Percentiles rank a stretch among this genome's conserved stretches.
Conservation (phyloP, 2,797 vertebrate genomes). For the Dendrocincla tyrannina region DNA sequence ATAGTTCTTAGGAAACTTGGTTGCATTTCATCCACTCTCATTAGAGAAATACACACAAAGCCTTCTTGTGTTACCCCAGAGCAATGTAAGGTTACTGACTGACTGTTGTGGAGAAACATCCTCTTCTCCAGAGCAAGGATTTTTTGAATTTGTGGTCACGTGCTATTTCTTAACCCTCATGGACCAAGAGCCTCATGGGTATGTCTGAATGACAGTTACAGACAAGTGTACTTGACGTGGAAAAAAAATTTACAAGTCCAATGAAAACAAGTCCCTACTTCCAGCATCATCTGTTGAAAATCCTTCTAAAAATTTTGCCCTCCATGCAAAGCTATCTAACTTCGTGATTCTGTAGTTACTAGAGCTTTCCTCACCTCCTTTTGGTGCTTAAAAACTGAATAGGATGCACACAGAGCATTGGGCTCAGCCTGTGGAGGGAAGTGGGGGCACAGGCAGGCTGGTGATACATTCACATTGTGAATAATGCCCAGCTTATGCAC, state of each 20-base stretch:
- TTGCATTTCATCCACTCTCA: neutral
- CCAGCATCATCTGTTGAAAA: neutral
- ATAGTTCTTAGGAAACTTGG: neutral
- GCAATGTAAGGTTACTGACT: neutral
- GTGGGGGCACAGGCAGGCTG: neutral
- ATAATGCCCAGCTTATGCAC: neutral
- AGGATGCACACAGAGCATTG: neutral
- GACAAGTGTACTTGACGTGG: neutral
- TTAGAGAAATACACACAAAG: neutral
- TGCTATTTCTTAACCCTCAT: neutral
- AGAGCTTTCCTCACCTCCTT: neutral
- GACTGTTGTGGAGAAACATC: neutral
- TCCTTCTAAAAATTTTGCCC: neutral
- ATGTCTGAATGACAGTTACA: neutral
- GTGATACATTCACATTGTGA: neutral
- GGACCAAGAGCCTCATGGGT: neutral
- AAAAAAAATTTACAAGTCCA: neutral
- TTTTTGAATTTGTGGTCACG: neutral
- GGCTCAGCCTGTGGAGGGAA: accelerated
- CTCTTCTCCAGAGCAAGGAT: neutral
- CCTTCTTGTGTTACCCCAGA: neutral
- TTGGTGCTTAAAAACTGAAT: neutral
- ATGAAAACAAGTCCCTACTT: neutral
- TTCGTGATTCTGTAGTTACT: neutral
- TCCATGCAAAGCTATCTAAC: neutral